Evolutionary conservation across 2,797 vertebrate genomes (phyloP).

Genomic region (Myripristis jacobus): DNA sequence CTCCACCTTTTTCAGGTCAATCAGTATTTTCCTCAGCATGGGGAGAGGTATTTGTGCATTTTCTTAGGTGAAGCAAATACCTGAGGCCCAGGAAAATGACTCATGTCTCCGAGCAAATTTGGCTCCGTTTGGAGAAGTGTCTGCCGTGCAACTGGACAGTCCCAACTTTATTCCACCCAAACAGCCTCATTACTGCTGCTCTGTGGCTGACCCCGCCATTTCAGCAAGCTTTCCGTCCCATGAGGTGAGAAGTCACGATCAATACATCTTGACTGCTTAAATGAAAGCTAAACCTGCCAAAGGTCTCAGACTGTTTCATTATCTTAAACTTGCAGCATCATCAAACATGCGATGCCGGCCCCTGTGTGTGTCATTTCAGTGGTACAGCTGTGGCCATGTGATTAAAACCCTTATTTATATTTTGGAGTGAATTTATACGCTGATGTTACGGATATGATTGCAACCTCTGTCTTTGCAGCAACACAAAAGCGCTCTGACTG

Average conservation of each 20-base stretch:
- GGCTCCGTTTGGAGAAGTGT: constrained; percentile 53
- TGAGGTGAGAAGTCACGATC: background rate
- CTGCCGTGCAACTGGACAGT: constrained; percentile 64
- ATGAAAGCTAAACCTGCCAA: too few species aligned
- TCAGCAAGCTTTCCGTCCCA: background rate
- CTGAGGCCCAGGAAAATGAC: constrained; percentile 72
- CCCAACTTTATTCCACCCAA: constrained; percentile 69
- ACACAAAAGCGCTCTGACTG: constrained; percentile 48
- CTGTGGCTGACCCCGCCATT: constrained; percentile 15
- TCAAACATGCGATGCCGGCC: too few species aligned
- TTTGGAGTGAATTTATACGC: background rate
- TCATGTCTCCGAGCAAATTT: constrained; percentile 70
- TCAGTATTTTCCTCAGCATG: background rate
- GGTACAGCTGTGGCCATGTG: too few species aligned
- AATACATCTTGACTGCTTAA: background rate
- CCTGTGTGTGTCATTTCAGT: too few species aligned
- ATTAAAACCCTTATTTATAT: background rate
- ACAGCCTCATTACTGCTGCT: constrained; percentile 46
- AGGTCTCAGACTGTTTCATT: too few species aligned
- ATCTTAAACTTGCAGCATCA: too few species aligned
- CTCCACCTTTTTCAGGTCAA: constrained; percentile 6
- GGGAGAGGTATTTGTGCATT: constrained; percentile 25
- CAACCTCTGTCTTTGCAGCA: background rate
- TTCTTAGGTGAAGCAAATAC: constrained; percentile 8
- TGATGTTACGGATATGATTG: background rate